Percentiles rank a stretch among this genome's conserved stretches.
These are phyloP conservation scores for Cylas formicarius DNA, from an alignment of 1,140 invertebrate genomes.

Conservation along the genomic window DNA sequence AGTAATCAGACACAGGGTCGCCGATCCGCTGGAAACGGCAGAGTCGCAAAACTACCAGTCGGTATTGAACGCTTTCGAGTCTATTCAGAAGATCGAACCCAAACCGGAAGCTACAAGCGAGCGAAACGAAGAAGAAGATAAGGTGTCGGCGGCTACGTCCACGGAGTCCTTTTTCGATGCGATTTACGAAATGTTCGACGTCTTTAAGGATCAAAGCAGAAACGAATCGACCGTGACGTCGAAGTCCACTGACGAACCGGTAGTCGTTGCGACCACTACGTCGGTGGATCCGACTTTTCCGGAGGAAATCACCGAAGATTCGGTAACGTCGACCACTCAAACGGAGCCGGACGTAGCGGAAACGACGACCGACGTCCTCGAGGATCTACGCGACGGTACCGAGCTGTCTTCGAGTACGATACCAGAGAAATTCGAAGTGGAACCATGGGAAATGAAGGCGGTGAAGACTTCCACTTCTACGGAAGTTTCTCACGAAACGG, in stretches of 20 bases:
- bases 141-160: slow-evolving; percentile 14
- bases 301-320: slow-evolving; percentile 28
- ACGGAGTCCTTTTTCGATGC: slow-evolving; percentile 38
- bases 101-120: background rate
- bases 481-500: slow-evolving; percentile 75
- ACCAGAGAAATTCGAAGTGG: slow-evolving; percentile 32
- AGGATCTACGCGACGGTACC: slow-evolving; percentile 40
- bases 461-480: slow-evolving; percentile 63
- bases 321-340: slow-evolving; percentile 11
- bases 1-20: slow-evolving; percentile 51
- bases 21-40: slow-evolving; percentile 58
- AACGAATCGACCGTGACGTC: background rate
- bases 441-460: slow-evolving; percentile 47
- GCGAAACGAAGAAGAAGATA: background rate
- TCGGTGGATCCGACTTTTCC: slow-evolving; percentile 21
- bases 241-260: slow-evolving; percentile 6
- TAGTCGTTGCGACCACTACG: slow-evolving; percentile 18
- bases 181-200: slow-evolving; percentile 40
- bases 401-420: slow-evolving; percentile 33
- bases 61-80: slow-evolving; percentile 26
- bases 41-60: slow-evolving; percentile 53
- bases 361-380: slow-evolving; percentile 31
- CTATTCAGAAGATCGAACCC: slow-evolving; percentile 20
- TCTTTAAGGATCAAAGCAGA: slow-evolving; percentile 10
- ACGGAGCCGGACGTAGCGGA: slow-evolving; percentile 22